phyloP scores from a whole-genome alignment of 2,888 invertebrate species.

The Microctonus aethiopoides region DNA sequence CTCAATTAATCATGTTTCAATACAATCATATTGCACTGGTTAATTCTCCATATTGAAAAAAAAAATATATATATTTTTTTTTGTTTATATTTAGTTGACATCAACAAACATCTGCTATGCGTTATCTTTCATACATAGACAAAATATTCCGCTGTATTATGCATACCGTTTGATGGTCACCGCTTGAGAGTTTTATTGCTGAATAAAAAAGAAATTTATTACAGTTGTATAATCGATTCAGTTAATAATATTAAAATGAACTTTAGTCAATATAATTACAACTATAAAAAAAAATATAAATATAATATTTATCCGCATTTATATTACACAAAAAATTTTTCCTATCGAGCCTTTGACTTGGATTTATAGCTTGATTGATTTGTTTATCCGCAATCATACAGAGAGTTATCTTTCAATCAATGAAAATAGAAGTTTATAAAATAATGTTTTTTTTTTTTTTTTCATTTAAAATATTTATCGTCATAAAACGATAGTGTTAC shows the following conservation, averaged over 20 bases:
- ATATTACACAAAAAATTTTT: background rate
- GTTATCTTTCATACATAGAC: background rate
- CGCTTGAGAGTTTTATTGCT: slow-evolving; percentile 31
- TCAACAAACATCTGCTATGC: slow-evolving; percentile 7
- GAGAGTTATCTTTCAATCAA: background rate
- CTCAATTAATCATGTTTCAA: background rate
- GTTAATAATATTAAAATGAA: slow-evolving; percentile 25
- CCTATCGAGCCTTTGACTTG: background rate
- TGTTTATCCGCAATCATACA: background rate
- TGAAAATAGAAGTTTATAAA: background rate
- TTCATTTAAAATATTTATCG: background rate
- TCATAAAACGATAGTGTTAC: background rate
- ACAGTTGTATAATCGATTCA: background rate
- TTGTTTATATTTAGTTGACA: slow-evolving; percentile 24
- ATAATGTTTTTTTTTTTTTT: background rate
- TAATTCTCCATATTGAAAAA: background rate
- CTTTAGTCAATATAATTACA: background rate
- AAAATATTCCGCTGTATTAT: slow-evolving; percentile 35
- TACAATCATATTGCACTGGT: background rate
- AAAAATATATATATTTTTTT: slow-evolving; percentile 36
- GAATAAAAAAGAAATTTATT: background rate
- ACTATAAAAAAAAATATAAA: background rate
- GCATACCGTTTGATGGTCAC: slow-evolving; percentile 62
- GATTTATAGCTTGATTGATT: background rate
- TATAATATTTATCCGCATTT: too few species aligned